These are phyloP conservation scores for Drosophila grimshawi DNA, from an alignment of 1,140 invertebrate genomes.

Conservation along the genomic window DNA sequence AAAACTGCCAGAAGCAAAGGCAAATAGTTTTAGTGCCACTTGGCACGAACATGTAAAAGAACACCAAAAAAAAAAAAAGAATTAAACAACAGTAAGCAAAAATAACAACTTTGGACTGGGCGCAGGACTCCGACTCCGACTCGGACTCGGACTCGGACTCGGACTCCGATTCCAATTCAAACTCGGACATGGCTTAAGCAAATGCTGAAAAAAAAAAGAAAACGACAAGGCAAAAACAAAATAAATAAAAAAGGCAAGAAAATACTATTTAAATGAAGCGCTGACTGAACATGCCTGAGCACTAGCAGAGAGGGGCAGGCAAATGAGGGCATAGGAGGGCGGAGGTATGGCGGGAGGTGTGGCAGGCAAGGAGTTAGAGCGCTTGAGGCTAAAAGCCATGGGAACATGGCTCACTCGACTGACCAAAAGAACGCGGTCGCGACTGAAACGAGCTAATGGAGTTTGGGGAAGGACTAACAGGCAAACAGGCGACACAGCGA, in stretches of 20 bases:
- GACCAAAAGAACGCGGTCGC: constrained; percentile 45
- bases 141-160: constrained; percentile 9
- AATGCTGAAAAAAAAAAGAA: background rate
- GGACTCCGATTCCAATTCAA: constrained; percentile 1
- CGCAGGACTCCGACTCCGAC: background rate
- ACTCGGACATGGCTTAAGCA: constrained; percentile 21
- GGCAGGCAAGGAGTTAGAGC: background rate
- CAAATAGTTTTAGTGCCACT: constrained; percentile 82
- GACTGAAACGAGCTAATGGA: constrained; percentile 7
- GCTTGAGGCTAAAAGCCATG: constrained; percentile 35
- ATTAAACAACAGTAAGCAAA: constrained; percentile 21
- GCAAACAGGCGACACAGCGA: constrained; percentile 58
- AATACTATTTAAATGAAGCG: constrained; percentile 46
- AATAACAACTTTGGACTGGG: background rate
- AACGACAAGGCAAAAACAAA: constrained; percentile 1
- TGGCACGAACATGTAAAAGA: constrained; percentile 70
- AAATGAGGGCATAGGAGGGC: background rate
- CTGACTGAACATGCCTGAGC: constrained; percentile 63
- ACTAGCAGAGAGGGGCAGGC: constrained; percentile 32
- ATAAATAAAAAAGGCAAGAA: background rate
- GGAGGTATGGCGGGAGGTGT: background rate
- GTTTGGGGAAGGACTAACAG: background rate
- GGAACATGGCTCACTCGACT: constrained; percentile 33
- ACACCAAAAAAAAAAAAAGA: constrained; percentile 42
- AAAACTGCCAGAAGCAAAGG: constrained; percentile 59